Evolutionary conservation across 2,888 invertebrate genomes (phyloP), one percentile per base, ranked within the genome.

Genomic region (Pterobdella sp.): DNA sequence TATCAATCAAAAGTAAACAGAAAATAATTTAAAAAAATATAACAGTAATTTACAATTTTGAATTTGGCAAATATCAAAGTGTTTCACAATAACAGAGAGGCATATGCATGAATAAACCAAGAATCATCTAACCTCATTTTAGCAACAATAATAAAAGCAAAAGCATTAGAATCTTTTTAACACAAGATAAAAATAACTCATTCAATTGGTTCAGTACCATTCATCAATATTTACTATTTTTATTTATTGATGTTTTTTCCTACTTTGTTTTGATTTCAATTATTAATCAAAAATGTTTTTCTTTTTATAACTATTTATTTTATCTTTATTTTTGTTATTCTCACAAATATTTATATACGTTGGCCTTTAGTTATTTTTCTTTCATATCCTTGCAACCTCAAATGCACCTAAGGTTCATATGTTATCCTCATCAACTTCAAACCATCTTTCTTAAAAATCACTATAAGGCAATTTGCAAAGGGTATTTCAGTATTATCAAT

Each of bases 321-420:
- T 56, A 4, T n/a, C 26, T 3, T 22, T 56, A 18, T 56, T 56
- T 26, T 56, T 18, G 26, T 26, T n/a, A 56, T 56, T n/a, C 60
- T 56, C n/a, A 18, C 60, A 56, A 56, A 56, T 22, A 56, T 56
- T 56, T 56, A 22, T 3, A 56, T 56, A n/a, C n/a, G 4, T 18
- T 56, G 60, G 60, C n/a, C 60, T 56, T 26, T 56, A 56, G 60
- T n/a, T 56, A 56, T 56, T 56, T 56, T 56, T 56, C 60, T 56
- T 56, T 7, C 60, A 22, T 7, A 56, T 26, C 60, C n/a, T n/a
- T 56, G 4, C 60, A 14, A 14, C 60, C 60, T n/a, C 60, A 56
- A 56, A 56, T 18, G 60, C n/a, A 56, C 60, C 7, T n/a, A 22
- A 56, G 60, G 60, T 56, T 56, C 60, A 18, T n/a, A 7, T 56